Evolutionary conservation across 2,113 vertebrate genomes (phyloP).

Genomic region (Petromus typicus): DNA sequence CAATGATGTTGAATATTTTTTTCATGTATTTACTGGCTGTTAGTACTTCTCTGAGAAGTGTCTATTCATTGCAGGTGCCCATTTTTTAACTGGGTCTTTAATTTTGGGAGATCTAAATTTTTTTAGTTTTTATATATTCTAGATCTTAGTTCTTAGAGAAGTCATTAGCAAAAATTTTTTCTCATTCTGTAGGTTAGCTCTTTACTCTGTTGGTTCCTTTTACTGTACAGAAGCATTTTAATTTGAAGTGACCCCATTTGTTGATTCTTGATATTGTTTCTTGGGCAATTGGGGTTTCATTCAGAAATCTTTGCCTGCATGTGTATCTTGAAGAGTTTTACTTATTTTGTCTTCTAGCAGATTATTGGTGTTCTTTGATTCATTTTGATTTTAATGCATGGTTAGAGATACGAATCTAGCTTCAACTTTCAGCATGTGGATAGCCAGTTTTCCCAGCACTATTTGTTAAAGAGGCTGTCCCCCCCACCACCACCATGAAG

Average conservation of each 20-base stretch:
- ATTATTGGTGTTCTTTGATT: neutral
- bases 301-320: neutral
- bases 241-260: neutral
- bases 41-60: neutral
- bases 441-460: neutral
- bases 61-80: neutral
- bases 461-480: neutral
- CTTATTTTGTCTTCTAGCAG: neutral
- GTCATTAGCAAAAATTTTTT: neutral
- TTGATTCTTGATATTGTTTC: neutral
- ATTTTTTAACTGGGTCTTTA: neutral
- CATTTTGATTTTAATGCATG: neutral
- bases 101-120: neutral
- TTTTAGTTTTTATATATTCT: neutral
- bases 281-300: neutral
- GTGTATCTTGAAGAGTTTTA: neutral
- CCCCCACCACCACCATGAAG: neutral
- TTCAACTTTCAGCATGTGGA: neutral
- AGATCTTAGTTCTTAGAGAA: neutral
- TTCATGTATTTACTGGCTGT: neutral
- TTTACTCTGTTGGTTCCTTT: neutral
- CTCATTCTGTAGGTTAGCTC: neutral
- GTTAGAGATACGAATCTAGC: neutral
- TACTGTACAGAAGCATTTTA: neutral
- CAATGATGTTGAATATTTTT: neutral